Conservation (phyloP, 1,140 invertebrate genomes). For the Eulimnadia texana region DNA sequence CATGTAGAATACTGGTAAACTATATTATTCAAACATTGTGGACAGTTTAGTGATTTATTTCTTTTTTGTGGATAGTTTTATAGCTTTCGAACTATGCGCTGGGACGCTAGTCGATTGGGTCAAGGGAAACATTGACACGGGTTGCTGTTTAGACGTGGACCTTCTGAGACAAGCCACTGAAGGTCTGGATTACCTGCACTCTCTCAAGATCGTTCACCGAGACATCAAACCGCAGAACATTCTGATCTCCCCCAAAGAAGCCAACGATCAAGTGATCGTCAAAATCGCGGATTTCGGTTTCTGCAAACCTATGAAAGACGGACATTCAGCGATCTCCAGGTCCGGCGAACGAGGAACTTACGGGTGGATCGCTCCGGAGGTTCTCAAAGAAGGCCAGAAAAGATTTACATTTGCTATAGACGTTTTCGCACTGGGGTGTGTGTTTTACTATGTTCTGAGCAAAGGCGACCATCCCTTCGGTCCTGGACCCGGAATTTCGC, state of each 20-base stretch:
- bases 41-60: background rate
- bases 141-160: constrained; percentile 41
- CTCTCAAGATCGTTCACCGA: constrained; percentile 91
- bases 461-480: constrained; percentile 75
- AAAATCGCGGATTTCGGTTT: constrained; percentile 99
- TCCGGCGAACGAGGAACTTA: constrained; percentile 76
- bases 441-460: constrained; percentile 91
- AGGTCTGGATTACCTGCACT: constrained; percentile 87
- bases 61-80: constrained; percentile 56
- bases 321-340: constrained; percentile 68
- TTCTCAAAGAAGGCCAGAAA: constrained; percentile 43
- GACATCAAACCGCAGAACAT: constrained; percentile 99
- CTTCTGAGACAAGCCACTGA: constrained; percentile 70
- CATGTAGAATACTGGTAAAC: background rate
- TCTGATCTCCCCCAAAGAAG: constrained; percentile 57
- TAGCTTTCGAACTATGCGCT: constrained; percentile 87
- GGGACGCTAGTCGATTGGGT: constrained; percentile 91
- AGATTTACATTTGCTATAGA: constrained; percentile 78
- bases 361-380: constrained; percentile 98
- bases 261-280: constrained; percentile 59
- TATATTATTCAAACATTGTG: too few relatives aligned
- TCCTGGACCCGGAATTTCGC: constrained; percentile 24
- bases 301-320: constrained; percentile 86
- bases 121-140: constrained; percentile 50
- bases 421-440: constrained; percentile 93